A percentile compares a stretch with the other conserved stretches of the same genome.
Evolutionary conservation across 1,140 invertebrate genomes (phyloP).

Genomic region (Drosophila busckii): DNA sequence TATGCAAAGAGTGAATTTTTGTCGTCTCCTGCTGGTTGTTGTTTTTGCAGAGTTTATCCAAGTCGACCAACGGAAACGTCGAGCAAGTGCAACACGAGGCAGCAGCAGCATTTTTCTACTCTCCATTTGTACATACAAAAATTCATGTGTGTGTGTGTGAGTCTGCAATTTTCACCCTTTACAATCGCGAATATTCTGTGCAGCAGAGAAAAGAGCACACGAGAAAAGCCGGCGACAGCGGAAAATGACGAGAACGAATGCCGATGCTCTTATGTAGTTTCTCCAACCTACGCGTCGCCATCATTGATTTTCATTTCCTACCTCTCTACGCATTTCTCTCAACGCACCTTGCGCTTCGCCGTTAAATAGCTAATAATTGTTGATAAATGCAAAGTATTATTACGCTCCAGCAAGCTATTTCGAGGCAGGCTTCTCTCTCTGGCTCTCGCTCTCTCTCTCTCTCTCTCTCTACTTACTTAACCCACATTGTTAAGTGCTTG

Average conservation of each 20-base stretch:
- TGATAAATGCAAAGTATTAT: conserved; percentile 6
- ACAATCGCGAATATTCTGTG: conserved; percentile 48
- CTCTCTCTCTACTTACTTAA: too few relatives aligned
- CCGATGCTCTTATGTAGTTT: conserved; percentile 9
- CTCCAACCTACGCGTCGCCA: conserved; percentile 5
- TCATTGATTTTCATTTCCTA: conserved; percentile 30
- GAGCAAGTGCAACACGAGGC: conserved; percentile 46
- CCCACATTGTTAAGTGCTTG: too few relatives aligned
- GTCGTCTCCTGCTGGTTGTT: conserved; percentile 24
- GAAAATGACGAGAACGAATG: conserved; percentile 2
- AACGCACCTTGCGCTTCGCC: too few relatives aligned
- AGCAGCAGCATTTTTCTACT: conserved; percentile 27
- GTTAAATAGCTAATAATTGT: conserved; percentile 20
- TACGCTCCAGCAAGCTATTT: conserved; percentile 2
- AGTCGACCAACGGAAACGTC: conserved; percentile 38
- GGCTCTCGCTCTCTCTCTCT: too few relatives aligned
- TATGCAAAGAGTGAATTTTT: conserved; percentile 6
- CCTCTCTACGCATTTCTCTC: background rate
- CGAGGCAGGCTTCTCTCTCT: background rate
- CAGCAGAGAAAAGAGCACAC: conserved; percentile 36
- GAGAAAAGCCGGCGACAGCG: conserved; percentile 53
- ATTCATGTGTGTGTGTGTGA: conserved; percentile 7
- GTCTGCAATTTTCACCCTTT: conserved; percentile 64
- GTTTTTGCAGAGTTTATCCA: conserved; percentile 38
- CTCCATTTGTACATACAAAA: conserved; percentile 13